Evolutionary conservation across 1,140 invertebrate species (phyloP).

Genomic region (Catajapyx aquilonaris): DNA sequence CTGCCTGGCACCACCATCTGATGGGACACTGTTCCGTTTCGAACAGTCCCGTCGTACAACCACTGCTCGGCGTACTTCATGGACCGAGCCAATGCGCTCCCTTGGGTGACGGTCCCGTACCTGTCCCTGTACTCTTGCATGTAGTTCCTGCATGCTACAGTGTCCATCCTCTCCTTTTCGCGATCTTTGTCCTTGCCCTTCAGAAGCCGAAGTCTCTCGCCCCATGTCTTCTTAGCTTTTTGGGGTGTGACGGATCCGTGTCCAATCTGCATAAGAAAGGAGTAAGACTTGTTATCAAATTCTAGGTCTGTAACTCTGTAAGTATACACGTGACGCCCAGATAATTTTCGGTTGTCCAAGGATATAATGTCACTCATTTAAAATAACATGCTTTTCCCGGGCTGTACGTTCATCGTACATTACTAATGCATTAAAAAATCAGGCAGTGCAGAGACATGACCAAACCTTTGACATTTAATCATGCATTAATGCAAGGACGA

Average conservation of each 20-base stretch:
- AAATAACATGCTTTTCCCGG: too few species aligned
- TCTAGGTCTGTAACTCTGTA: background rate
- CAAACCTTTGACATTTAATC: too few species aligned
- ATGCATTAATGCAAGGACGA: too few species aligned
- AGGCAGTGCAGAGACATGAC: too few species aligned
- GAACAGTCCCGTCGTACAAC: slow-evolving; percentile 48
- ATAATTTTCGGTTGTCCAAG: too few species aligned
- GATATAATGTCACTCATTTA: too few species aligned
- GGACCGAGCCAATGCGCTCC: slow-evolving; percentile 41
- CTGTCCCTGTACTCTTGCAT: slow-evolving; percentile 10
- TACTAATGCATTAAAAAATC: too few species aligned
- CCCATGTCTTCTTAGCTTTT: slow-evolving; percentile 25
- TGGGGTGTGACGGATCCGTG: slow-evolving; percentile 8
- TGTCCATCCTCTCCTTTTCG: slow-evolving; percentile 13
- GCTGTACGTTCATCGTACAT: too few species aligned
- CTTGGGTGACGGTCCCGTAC: slow-evolving; percentile 18
- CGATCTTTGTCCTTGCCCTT: slow-evolving; percentile 13
- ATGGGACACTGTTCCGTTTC: slow-evolving; percentile 11
- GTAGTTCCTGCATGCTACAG: slow-evolving; percentile 18
- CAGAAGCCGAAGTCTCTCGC: slow-evolving; percentile 22
- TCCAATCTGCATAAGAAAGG: background rate
- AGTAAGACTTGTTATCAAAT: background rate
- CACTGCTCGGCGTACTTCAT: slow-evolving; percentile 65
- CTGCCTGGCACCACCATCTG: slow-evolving; percentile 23
- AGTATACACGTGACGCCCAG: background rate